These are phyloP conservation scores for Lepidurus couesii DNA, from an alignment of 1,140 invertebrate genomes.

Conservation along the genomic window DNA sequence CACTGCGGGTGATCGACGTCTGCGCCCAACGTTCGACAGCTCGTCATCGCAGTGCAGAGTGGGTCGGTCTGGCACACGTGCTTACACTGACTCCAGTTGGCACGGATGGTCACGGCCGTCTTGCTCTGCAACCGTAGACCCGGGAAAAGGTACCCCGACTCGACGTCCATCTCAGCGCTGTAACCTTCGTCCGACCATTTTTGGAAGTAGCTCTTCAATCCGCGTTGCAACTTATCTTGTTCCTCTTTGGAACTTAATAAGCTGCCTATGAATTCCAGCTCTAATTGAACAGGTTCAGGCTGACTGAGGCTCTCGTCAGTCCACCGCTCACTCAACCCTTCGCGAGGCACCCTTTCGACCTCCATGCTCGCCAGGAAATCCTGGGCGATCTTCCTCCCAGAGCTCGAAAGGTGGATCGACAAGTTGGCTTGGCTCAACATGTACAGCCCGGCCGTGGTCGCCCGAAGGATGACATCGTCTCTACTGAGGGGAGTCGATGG, in stretches of 20 bases:
- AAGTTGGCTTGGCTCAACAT: slow-evolving; percentile 26
- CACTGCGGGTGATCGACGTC: slow-evolving; percentile 23
- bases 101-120: slow-evolving; percentile 12
- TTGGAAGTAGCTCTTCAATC: not conserved
- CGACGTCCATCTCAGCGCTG: slow-evolving; percentile 26
- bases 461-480: not conserved
- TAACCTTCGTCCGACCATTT: slow-evolving; percentile 11
- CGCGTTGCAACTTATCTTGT: slow-evolving; percentile 24
- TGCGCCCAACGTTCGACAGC: slow-evolving; percentile 17
- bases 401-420: slow-evolving; percentile 27
- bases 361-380: slow-evolving; percentile 20
- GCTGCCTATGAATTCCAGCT: slow-evolving; percentile 18
- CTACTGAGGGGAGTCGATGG: not conserved
- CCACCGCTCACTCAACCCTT: slow-evolving; percentile 18
- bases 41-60: slow-evolving; percentile 21
- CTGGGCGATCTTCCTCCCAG: slow-evolving; percentile 24
- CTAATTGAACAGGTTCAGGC: slow-evolving; percentile 26
- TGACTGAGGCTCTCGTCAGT: slow-evolving; percentile 2
- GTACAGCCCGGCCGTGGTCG: slow-evolving; percentile 27
- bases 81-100: slow-evolving; percentile 20
- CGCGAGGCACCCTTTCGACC: slow-evolving; percentile 1
- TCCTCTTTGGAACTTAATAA: slow-evolving; percentile 10
- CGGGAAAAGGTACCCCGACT: not conserved
- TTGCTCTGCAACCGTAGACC: slow-evolving; percentile 4
- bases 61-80: slow-evolving; percentile 16